Evolutionary conservation across 2,113 vertebrate species (phyloP).

Genomic region (Morone chrysops): DNA sequence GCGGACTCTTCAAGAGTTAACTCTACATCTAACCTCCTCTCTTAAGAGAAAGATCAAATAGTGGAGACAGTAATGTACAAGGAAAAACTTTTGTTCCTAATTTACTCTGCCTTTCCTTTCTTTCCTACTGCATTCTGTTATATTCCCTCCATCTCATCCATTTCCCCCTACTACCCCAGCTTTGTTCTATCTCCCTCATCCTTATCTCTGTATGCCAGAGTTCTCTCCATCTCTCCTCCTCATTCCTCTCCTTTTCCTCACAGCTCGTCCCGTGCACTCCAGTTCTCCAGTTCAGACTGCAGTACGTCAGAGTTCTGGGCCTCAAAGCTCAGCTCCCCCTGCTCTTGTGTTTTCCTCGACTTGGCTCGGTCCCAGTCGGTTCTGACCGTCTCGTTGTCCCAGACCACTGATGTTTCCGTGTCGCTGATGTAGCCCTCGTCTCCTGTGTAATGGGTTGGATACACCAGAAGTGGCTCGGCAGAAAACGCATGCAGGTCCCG

Average conservation of each 20-base stretch:
- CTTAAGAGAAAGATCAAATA: slow-evolving; percentile 42
- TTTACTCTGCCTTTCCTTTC: slow-evolving; percentile 17
- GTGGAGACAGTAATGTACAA: slow-evolving; percentile 29
- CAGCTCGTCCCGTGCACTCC: slow-evolving; percentile 87
- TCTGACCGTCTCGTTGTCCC: slow-evolving; percentile 87
- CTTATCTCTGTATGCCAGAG: slow-evolving; percentile 31
- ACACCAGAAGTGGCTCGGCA: slow-evolving; percentile 89
- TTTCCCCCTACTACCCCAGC: slow-evolving; percentile 41
- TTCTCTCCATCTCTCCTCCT: not conserved
- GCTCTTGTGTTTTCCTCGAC: slow-evolving; percentile 89
- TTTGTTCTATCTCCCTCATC: slow-evolving; percentile 47
- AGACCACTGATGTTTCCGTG: slow-evolving; percentile 91
- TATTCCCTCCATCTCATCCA: slow-evolving; percentile 24
- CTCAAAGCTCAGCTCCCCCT: slow-evolving; percentile 87
- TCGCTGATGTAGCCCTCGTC: slow-evolving; percentile 91
- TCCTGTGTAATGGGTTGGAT: slow-evolving; percentile 92
- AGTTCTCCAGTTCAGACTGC: slow-evolving; percentile 88
- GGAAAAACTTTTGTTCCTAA: slow-evolving; percentile 7
- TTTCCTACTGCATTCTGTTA: not conserved
- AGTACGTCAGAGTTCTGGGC: slow-evolving; percentile 89
- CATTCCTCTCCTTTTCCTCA: slow-evolving; percentile 67
- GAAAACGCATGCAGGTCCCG: slow-evolving; percentile 89
- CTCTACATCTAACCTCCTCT: slow-evolving; percentile 46
- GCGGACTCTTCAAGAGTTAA: slow-evolving; percentile 62
- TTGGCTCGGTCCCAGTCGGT: slow-evolving; percentile 92